Conservation (phyloP, 2,888 invertebrate species). For the Crioceris asparagi region DNA sequence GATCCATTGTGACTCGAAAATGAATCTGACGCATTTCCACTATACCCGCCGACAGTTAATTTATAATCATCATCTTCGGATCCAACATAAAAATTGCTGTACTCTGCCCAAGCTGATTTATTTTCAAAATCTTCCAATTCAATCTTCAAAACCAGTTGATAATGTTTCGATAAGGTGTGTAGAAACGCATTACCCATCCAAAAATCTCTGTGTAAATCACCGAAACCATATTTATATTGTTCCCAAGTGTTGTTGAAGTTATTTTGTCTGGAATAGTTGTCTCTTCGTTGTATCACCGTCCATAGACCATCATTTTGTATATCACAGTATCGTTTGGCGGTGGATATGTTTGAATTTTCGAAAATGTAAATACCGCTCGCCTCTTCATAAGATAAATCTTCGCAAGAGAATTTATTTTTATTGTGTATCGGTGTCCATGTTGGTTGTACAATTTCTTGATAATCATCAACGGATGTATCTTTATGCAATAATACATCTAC, state of each 20-base stretch:
- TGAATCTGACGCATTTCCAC: slow-evolving; percentile 44
- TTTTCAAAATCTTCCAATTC: slow-evolving; percentile 44
- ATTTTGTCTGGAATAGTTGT: slow-evolving; percentile 33
- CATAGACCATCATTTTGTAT: slow-evolving; percentile 41
- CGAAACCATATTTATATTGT: slow-evolving; percentile 48
- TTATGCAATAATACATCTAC: no score
- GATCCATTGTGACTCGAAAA: slow-evolving; percentile 43
- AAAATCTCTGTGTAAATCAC: slow-evolving; percentile 43
- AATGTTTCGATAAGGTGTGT: slow-evolving; percentile 37
- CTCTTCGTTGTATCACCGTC: slow-evolving; percentile 45
- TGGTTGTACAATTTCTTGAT: slow-evolving; percentile 4
- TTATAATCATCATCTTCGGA: slow-evolving; percentile 38
- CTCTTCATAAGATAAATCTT: slow-evolving; percentile 32
- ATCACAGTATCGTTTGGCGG: slow-evolving; percentile 40
- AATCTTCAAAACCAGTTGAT: slow-evolving; percentile 39
- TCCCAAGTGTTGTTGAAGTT: slow-evolving; percentile 47
- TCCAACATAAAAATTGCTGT: slow-evolving; percentile 30
- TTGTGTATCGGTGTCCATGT: slow-evolving; percentile 12
- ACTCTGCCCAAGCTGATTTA: slow-evolving; percentile 42
- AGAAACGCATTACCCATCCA: slow-evolving; percentile 51
- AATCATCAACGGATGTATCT: background rate
- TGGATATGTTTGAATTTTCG: no score
- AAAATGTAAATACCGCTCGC: slow-evolving; percentile 38
- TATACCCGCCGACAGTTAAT: slow-evolving; percentile 40
- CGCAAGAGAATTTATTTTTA: slow-evolving; percentile 33